Evolutionary conservation across 2,888 invertebrate genomes (phyloP), one percentile per base, ranked within the genome.

Genomic region (Cheilosia grossa): DNA sequence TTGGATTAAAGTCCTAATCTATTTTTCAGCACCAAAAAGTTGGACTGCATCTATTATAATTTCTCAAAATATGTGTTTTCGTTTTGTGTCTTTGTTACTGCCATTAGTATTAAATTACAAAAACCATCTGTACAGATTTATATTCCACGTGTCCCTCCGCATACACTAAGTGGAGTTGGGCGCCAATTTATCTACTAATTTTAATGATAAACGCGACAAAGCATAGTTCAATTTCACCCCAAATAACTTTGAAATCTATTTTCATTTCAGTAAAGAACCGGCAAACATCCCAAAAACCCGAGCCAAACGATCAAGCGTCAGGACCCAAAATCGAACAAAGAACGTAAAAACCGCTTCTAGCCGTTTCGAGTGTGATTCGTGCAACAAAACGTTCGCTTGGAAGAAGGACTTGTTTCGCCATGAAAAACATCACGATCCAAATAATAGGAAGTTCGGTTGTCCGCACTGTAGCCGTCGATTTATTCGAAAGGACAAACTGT

Each of bases 371-470:
- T 91, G 91, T 30, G 86, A 89, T 4, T 88, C 88, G n/a, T 91
- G 91, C 47, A 88, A 87, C 21, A 90, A 91, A 82, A 89, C 89
- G 0, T 91, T 91, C 61, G 90, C 90, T 0, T 90, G 90, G 89
- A 88, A 89, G 40, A 90, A 90, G 13, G 91, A 91, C 83, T 88
- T 91, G 73, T 89, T 89, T 37, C 90, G 91, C 0, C 91, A 91
- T 70, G 88, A 89, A 9, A 89, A 88, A 33, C 87, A 87, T 0
- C 91, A 91, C 70, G 87, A 88, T 63, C 89, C 87, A 15, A 89
- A 88, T 1, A 87, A 88, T 42, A 88, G 88, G 1, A 89, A 88
- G 17, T 83, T 40, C 15, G 7, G 61, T 2, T 80, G 77, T 40
- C 77, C 80, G 19, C 82, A 82, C 53, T 82, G 78, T 44, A 82